Evolutionary conservation across 2,888 invertebrate genomes (phyloP).

Genomic region (Griposia aprilina): DNA sequence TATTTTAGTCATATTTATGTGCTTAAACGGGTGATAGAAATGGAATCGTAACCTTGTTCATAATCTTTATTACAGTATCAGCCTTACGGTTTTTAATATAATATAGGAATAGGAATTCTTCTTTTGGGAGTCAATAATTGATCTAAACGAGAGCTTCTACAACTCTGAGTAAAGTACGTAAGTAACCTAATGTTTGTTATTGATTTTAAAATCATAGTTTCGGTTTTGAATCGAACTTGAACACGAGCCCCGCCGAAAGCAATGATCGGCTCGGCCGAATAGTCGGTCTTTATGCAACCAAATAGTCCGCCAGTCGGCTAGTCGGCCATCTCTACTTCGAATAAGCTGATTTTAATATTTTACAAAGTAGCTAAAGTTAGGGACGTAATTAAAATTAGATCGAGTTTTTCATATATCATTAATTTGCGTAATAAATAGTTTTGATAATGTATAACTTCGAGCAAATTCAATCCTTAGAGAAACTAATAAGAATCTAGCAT

Average conservation of each 20-base stretch:
- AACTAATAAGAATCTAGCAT: constrained; percentile 7
- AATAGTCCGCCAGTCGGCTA: neutral
- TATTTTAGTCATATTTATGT: too few species aligned
- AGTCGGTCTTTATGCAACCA: neutral
- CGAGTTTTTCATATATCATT: neutral
- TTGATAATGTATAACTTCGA: neutral
- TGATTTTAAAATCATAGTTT: neutral
- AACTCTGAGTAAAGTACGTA: neutral
- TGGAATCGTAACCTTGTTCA: neutral
- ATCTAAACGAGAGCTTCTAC: neutral
- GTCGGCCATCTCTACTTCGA: neutral
- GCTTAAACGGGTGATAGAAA: neutral
- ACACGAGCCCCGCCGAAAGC: neutral
- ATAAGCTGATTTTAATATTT: neutral
- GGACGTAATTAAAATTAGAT: too few species aligned
- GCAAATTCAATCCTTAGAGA: neutral
- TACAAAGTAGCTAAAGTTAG: neutral
- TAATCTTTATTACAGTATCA: neutral
- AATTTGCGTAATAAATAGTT: too few species aligned
- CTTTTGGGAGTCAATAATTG: neutral
- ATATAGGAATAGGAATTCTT: neutral
- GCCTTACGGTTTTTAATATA: too few species aligned
- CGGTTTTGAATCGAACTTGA: too few species aligned
- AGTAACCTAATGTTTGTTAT: neutral
- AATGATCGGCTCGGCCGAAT: neutral